Conservation (phyloP, 2,113 vertebrate genomes). For the Odocoileus hemionus region DNA sequence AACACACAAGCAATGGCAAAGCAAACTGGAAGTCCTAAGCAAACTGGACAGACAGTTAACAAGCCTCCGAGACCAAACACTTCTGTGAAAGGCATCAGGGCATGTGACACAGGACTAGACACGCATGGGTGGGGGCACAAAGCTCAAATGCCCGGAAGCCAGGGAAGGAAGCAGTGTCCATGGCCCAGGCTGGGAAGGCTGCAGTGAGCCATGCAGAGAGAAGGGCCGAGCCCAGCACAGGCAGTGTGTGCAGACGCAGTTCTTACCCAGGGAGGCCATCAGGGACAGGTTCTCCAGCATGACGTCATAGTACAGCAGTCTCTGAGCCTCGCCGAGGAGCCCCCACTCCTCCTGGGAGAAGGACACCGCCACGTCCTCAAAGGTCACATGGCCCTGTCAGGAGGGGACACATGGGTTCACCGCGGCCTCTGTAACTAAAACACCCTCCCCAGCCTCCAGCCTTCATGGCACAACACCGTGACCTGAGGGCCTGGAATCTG, state of each 20-base stretch:
- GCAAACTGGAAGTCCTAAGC: not conserved
- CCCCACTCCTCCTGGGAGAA: conserved; percentile 50
- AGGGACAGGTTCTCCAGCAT: conserved; percentile 45
- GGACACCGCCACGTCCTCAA: conserved; percentile 18
- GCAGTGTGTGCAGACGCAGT: accelerated
- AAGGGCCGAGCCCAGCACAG: accelerated
- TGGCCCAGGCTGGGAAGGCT: not conserved
- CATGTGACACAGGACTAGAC: not conserved
- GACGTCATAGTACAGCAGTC: not conserved
- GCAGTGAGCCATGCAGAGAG: not conserved
- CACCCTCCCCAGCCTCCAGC: accelerated
- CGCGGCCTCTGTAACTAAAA: not conserved
- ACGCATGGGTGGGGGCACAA: not conserved
- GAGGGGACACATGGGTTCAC: not conserved
- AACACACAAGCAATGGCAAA: not conserved
- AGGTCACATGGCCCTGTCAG: not conserved
- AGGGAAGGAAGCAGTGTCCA: not conserved
- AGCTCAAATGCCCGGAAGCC: not conserved
- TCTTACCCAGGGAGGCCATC: conserved; percentile 5
- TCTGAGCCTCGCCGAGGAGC: conserved; percentile 17
- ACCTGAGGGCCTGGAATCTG: not conserved
- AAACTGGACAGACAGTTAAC: no score
- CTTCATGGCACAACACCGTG: not conserved
- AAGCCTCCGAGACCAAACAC: not conserved
- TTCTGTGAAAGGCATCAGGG: not conserved